Evolutionary conservation across 2,888 invertebrate genomes (phyloP).

Genomic region (Apamea sordens): DNA sequence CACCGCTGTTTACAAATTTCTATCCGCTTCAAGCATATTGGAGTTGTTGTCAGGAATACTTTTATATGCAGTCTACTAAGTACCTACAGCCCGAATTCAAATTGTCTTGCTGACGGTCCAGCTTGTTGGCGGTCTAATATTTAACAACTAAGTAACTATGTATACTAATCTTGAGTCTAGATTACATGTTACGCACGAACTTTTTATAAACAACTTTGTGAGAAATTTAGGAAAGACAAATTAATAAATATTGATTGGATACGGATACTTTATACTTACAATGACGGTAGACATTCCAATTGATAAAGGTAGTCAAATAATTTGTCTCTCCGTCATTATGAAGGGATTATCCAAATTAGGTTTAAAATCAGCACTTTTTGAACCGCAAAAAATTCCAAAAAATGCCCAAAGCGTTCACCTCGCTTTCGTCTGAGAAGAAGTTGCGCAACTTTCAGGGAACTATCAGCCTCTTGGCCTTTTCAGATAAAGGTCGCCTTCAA

Average conservation of each 20-base stretch:
- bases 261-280: neutral
- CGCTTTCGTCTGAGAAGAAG: neutral
- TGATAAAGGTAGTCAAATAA: too few relatives aligned
- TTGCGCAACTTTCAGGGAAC: neutral
- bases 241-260: neutral
- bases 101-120: too few relatives aligned
- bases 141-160: too few relatives aligned
- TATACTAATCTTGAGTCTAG: constrained; percentile 6
- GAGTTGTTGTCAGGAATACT: too few relatives aligned
- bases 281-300: neutral
- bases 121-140: too few relatives aligned
- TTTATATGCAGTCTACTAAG: too few relatives aligned
- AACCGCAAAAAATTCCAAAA: neutral
- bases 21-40: too few relatives aligned
- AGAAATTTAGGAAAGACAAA: neutral
- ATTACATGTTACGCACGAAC: neutral
- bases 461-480: neutral
- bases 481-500: neutral
- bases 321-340: neutral
- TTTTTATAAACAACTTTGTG: constrained; percentile 8
- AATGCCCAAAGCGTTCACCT: neutral
- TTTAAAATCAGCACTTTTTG: neutral
- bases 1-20: too few relatives aligned
- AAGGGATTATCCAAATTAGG: neutral
- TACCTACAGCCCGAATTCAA: too few relatives aligned